These are phyloP conservation scores for Octomys mimax DNA, from an alignment of 2,797 vertebrate species.

Conservation along the genomic window DNA sequence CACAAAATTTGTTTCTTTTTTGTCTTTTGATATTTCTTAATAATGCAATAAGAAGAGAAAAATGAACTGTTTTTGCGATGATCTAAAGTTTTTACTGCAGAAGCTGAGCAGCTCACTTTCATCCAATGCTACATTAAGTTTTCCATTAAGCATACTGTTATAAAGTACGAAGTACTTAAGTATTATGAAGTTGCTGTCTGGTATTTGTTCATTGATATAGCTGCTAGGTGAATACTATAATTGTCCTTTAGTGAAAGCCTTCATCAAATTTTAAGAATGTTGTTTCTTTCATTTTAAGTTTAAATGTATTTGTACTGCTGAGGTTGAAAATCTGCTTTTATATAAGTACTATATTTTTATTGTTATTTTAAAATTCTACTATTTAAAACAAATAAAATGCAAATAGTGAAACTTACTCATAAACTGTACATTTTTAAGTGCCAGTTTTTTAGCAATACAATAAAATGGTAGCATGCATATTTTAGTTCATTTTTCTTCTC, in stretches of 20 bases:
- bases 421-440: slow-evolving; percentile 23
- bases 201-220: slow-evolving; percentile 76
- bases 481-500: slow-evolving; percentile 31
- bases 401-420: not conserved
- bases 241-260: slow-evolving; percentile 76
- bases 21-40: slow-evolving; percentile 61
- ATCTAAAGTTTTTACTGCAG: slow-evolving; percentile 92
- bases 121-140: slow-evolving; percentile 98
- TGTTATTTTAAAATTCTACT: slow-evolving; percentile 27
- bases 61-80: slow-evolving; percentile 92
- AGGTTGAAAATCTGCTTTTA: slow-evolving; percentile 47
- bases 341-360: not conserved
- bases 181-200: slow-evolving; percentile 88
- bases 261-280: slow-evolving; percentile 82
- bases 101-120: slow-evolving; percentile 93
- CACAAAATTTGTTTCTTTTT: not conserved
- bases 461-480: not conserved
- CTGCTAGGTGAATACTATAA: slow-evolving; percentile 80
- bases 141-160: slow-evolving; percentile 94
- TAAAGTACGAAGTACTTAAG: slow-evolving; percentile 94
- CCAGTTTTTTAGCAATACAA: slow-evolving; percentile 5
- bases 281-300: slow-evolving; percentile 70
- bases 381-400: slow-evolving; percentile 41
- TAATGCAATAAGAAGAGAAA: slow-evolving; percentile 88
- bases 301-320: slow-evolving; percentile 14